phyloP scores from a whole-genome alignment of 2,113 vertebrate genomes.

The Genyomyrus donnyi region DNA sequence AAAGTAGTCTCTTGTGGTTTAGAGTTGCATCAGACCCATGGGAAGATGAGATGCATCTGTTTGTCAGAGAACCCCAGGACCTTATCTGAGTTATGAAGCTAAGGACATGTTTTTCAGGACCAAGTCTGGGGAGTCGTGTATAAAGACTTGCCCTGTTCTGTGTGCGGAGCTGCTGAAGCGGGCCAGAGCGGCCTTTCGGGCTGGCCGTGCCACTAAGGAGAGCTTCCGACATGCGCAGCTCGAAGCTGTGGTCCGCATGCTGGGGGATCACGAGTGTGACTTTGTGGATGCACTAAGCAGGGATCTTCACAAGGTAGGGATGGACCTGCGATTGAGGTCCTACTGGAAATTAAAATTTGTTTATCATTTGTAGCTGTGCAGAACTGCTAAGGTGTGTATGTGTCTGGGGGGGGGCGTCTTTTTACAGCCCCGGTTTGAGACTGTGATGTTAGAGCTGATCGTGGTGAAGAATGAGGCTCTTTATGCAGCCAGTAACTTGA shows the following conservation, averaged over 20 bases:
- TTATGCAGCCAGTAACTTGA: constrained; percentile 57
- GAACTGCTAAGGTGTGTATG: background rate
- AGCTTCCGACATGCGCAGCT: constrained; percentile 56
- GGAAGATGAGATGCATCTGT: background rate
- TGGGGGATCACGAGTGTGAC: constrained; percentile 59
- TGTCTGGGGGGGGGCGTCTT: background rate
- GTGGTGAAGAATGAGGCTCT: constrained; percentile 61
- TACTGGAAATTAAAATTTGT: background rate
- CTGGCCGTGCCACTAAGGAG: constrained; percentile 46
- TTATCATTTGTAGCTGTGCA: background rate
- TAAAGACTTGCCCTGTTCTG: constrained; percentile 42
- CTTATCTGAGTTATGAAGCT: background rate
- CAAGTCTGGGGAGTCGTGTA: constrained; percentile 44
- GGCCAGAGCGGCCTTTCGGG: constrained; percentile 49
- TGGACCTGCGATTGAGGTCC: background rate
- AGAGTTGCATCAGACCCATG: background rate
- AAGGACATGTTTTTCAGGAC: constrained; percentile 43
- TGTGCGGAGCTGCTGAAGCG: constrained; percentile 50
- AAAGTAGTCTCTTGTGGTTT: background rate
- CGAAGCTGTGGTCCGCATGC: constrained; percentile 54
- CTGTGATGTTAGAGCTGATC: constrained; percentile 57
- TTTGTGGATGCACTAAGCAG: constrained; percentile 58
- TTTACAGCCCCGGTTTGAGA: constrained; percentile 61
- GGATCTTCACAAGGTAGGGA: constrained; percentile 61
- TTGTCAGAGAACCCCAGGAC: background rate